These are phyloP conservation scores for Pristionchus entomophagus DNA, from an alignment of 2,888 invertebrate species.

Conservation along the genomic window DNA sequence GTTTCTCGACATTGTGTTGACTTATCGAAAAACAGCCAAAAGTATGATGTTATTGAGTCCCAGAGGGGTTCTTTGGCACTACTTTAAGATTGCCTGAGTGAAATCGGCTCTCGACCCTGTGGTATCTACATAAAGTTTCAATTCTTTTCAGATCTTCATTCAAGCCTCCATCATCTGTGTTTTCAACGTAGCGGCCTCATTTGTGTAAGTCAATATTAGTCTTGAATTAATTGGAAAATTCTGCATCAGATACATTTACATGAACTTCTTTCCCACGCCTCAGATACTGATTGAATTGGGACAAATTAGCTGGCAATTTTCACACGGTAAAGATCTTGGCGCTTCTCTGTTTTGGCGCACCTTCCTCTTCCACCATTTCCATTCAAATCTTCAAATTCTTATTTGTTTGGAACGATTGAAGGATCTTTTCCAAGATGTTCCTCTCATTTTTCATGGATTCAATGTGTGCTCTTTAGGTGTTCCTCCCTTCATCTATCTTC, in stretches of 20 bases:
- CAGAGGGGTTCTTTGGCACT: too few relatives aligned
- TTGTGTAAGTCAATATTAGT: not conserved
- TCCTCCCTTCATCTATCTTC: not conserved
- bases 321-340: not conserved
- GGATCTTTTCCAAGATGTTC: too few relatives aligned
- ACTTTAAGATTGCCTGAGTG: too few relatives aligned
- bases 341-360: too few relatives aligned
- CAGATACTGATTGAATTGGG: not conserved
- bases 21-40: too few relatives aligned
- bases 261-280: slow-evolving; percentile 6
- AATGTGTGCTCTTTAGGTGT: not conserved
- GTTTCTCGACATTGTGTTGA: too few relatives aligned
- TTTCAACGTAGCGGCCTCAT: not conserved
- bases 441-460: not conserved
- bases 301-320: not conserved
- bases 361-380: too few relatives aligned
- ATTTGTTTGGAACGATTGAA: too few relatives aligned
- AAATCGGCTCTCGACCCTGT: too few relatives aligned
- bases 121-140: too few relatives aligned
- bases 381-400: not conserved
- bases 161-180: slow-evolving; percentile 1
- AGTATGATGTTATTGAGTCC: too few relatives aligned
- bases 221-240: not conserved
- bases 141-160: not conserved
- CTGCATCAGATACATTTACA: not conserved